phyloP scores from a whole-genome alignment of 2,888 invertebrate species.

The Malthinus seriepunctatus region DNA sequence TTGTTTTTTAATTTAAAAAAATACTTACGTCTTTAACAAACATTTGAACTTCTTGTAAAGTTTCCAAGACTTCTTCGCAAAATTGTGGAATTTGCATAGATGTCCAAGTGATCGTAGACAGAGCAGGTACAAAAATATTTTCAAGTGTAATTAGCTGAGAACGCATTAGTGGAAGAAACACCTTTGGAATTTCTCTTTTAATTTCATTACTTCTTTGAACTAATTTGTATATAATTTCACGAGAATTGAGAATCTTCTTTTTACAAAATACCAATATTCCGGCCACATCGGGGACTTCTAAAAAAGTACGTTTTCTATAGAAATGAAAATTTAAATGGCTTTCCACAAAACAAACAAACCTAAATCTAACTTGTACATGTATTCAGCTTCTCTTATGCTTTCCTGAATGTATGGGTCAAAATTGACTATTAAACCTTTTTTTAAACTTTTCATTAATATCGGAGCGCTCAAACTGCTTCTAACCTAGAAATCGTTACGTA shows the following conservation, averaged over 20 bases:
- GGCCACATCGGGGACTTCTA: constrained; percentile 75
- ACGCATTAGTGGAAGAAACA: constrained; percentile 72
- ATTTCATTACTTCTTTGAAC: constrained; percentile 66
- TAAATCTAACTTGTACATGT: constrained; percentile 76
- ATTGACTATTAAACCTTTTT: constrained; percentile 69
- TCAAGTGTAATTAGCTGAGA: constrained; percentile 71
- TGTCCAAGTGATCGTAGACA: constrained; percentile 81
- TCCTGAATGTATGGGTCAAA: constrained; percentile 74
- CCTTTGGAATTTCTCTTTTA: constrained; percentile 63
- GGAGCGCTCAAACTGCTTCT: constrained; percentile 70
- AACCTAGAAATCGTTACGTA: constrained; percentile 56
- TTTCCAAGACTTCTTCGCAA: constrained; percentile 60
- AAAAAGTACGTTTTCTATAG: constrained; percentile 7
- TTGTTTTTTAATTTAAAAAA: neutral
- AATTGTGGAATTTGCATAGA: constrained; percentile 73
- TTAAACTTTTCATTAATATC: constrained; percentile 70
- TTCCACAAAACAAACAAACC: constrained; percentile 50
- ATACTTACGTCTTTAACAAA: constrained; percentile 65
- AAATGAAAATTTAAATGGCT: neutral
- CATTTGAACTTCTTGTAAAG: constrained; percentile 65
- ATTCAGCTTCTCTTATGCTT: constrained; percentile 79
- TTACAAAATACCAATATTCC: constrained; percentile 75
- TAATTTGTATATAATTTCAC: constrained; percentile 64
- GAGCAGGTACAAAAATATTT: constrained; percentile 72
- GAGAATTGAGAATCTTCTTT: constrained; percentile 66